Percentiles rank a stretch among this genome's conserved stretches.
Evolutionary conservation across 64 coral and sea anemone species (phyloP).

Genomic region (Hydrozoanthus tunicans): DNA sequence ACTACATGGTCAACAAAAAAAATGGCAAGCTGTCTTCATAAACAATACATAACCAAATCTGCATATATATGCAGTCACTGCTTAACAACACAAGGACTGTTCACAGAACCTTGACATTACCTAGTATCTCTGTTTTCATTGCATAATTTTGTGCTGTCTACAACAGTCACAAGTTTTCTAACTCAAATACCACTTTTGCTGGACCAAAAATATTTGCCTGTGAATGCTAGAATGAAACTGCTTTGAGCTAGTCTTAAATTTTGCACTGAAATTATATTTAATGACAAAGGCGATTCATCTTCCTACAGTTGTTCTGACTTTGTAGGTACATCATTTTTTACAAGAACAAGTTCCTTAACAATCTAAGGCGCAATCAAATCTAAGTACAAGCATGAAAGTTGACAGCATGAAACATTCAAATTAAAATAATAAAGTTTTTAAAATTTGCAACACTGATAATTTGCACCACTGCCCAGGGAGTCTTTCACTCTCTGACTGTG

Average conservation of each 20-base stretch:
- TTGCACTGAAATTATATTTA: neutral
- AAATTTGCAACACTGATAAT: no score
- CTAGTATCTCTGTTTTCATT: neutral
- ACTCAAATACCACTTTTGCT: neutral
- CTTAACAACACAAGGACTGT: neutral
- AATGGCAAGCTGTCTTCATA: neutral
- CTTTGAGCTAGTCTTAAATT: neutral
- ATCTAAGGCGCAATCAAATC: no score
- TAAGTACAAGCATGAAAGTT: no score
- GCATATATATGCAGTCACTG: neutral
- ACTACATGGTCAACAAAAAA: no score
- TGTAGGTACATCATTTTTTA: no score
- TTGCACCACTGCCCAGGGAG: no score
- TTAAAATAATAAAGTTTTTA: no score
- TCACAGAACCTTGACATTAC: neutral
- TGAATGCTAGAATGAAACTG: neutral
- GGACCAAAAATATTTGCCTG: conserved; percentile 18
- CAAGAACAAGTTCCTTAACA: no score
- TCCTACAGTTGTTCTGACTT: no score
- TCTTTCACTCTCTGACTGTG: no score
- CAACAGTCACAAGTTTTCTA: neutral
- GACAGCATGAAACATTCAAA: no score
- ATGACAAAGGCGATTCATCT: neutral
- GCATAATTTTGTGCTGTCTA: neutral
- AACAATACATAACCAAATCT: neutral